Evolutionary conservation across 2,888 invertebrate genomes (phyloP).

Genomic region (Eupeodes luniger): DNA sequence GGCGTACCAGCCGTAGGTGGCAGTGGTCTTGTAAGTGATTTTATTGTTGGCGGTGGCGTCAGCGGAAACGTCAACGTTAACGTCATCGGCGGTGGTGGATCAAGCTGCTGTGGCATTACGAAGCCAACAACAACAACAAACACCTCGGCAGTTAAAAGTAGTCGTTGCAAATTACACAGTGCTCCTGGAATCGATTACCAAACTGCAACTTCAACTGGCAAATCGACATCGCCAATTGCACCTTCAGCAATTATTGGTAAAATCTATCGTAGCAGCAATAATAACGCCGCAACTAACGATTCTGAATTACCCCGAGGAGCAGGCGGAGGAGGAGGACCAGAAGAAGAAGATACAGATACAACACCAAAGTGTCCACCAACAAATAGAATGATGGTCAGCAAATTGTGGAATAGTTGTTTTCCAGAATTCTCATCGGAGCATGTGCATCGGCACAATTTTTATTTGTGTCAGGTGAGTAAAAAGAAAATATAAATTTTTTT

Average conservation of each 20-base stretch:
- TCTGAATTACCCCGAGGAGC: slow-evolving; percentile 77
- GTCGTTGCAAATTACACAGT: slow-evolving; percentile 65
- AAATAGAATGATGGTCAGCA: slow-evolving; percentile 84
- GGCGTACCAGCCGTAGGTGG: slow-evolving; percentile 58
- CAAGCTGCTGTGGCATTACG: slow-evolving; percentile 49
- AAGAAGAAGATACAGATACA: slow-evolving; percentile 81
- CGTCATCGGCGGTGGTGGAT: slow-evolving; percentile 57
- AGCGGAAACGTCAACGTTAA: slow-evolving; percentile 48
- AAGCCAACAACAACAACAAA: slow-evolving; percentile 69
- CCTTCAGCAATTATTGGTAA: slow-evolving; percentile 75
- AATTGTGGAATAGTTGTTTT: slow-evolving; percentile 84
- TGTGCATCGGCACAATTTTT: slow-evolving; percentile 84
- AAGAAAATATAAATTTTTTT: too few species aligned
- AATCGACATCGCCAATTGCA: slow-evolving; percentile 72
- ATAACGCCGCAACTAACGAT: slow-evolving; percentile 32
- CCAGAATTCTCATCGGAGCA: slow-evolving; percentile 83
- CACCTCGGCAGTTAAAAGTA: slow-evolving; percentile 74
- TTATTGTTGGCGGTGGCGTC: slow-evolving; percentile 58
- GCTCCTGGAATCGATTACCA: slow-evolving; percentile 50
- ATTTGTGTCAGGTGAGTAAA: slow-evolving; percentile 82
- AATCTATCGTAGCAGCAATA: slow-evolving; percentile 49
- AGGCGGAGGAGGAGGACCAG: slow-evolving; percentile 80
- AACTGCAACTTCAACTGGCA: slow-evolving; percentile 73
- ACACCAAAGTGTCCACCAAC: slow-evolving; percentile 81
- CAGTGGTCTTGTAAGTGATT: slow-evolving; percentile 22